Evolutionary conservation across 2,888 invertebrate genomes (phyloP).

Genomic region (Drosophila setosimentum): DNA sequence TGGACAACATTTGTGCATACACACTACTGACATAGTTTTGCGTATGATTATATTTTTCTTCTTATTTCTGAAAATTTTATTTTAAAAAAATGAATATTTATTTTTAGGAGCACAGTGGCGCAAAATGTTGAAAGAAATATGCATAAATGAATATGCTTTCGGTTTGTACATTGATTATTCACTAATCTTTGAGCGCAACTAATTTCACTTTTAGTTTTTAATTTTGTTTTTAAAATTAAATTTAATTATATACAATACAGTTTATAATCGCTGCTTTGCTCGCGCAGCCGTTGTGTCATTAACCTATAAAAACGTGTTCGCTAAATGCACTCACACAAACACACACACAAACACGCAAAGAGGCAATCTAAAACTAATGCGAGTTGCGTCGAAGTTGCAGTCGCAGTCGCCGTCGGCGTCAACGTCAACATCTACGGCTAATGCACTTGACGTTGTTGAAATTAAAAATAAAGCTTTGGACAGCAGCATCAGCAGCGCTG

Average conservation of each 20-base stretch:
- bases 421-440: conserved; percentile 21
- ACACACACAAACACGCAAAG: conserved; percentile 5
- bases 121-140: not conserved
- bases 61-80: conserved; percentile 16
- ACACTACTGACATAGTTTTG: conserved; percentile 76
- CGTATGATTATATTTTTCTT: conserved; percentile 34
- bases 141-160: not conserved
- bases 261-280: conserved; percentile 51
- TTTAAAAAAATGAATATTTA: conserved; percentile 19
- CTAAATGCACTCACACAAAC: conserved; percentile 43
- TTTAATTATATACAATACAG: conserved; percentile 33
- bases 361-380: conserved; percentile 36
- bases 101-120: conserved; percentile 47
- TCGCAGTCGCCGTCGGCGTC: conserved; percentile 7
- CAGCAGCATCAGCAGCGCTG: conserved; percentile 13
- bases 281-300: conserved; percentile 76
- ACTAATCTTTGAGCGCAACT: conserved; percentile 22
- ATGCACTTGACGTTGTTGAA: conserved; percentile 53
- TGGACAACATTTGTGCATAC: conserved; percentile 69
- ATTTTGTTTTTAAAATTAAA: conserved; percentile 22
- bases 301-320: conserved; percentile 83
- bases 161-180: conserved; percentile 16
- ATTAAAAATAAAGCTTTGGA: conserved; percentile 12
- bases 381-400: conserved; percentile 11
- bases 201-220: conserved; percentile 63